A percentile compares a stretch with the other conserved stretches of the same genome.
Conservation (phyloP, 2,113 vertebrate species). For the Syngnathus scovelli region DNA sequence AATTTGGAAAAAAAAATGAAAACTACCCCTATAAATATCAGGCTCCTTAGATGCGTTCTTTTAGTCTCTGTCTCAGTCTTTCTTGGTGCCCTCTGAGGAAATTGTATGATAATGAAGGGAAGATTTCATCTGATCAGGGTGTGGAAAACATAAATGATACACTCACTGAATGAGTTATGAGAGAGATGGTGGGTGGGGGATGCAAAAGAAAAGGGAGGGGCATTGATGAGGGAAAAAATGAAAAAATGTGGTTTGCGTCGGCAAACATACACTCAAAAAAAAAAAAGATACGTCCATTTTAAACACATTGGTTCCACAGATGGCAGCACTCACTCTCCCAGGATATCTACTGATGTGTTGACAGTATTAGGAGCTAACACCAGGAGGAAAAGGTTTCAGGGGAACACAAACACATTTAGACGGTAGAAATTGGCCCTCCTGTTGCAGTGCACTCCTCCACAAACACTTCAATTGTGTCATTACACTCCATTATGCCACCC, state of each 20-base stretch:
- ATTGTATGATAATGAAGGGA: slow-evolving; percentile 66
- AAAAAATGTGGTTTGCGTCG: slow-evolving; percentile 30
- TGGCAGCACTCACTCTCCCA: slow-evolving; percentile 9
- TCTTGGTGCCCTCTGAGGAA: slow-evolving; percentile 50
- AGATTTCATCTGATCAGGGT: slow-evolving; percentile 53
- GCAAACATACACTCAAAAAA: slow-evolving; percentile 17
- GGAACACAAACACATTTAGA: slow-evolving; percentile 51
- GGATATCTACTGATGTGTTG: slow-evolving; percentile 26
- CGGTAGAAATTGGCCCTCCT: slow-evolving; percentile 43
- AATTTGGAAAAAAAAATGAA: too few relatives aligned
- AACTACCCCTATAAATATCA: too few relatives aligned
- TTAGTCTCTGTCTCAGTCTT: slow-evolving; percentile 2
- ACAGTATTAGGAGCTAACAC: slow-evolving; percentile 42
- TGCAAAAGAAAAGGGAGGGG: slow-evolving; percentile 17
- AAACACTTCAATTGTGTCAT: slow-evolving; percentile 58
- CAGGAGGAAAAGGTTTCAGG: slow-evolving; percentile 32
- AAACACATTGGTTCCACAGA: slow-evolving; percentile 1
- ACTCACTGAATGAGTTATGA: slow-evolving; percentile 39
- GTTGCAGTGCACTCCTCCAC: slow-evolving; percentile 36
- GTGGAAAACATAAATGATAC: slow-evolving; percentile 65
- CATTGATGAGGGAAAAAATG: slow-evolving; percentile 5
- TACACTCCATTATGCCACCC: slow-evolving; percentile 51
- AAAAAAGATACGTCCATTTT: slow-evolving; percentile 12
- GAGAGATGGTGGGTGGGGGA: slow-evolving; percentile 23
- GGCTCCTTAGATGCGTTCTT: too few relatives aligned